A percentile compares a stretch with the other conserved stretches of the same genome.
These are phyloP conservation scores for Halocaridina rubra DNA, from an alignment of 2,888 invertebrate genomes.

Conservation along the genomic window DNA sequence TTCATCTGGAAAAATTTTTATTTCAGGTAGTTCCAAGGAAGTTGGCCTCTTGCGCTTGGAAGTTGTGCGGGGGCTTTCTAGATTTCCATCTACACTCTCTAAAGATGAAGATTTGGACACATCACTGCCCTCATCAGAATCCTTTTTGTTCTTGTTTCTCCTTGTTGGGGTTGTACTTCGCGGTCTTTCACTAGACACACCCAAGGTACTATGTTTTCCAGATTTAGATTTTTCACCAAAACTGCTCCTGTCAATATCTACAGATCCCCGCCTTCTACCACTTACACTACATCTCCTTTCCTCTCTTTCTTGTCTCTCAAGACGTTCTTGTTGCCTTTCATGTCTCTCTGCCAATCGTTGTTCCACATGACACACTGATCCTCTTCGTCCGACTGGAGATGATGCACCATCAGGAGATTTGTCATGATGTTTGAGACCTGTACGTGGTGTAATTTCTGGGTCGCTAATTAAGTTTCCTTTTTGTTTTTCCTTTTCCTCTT, in stretches of 20 bases:
- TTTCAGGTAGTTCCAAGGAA: constrained; percentile 34
- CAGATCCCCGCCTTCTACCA: constrained; percentile 39
- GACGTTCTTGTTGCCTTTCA: constrained; percentile 48
- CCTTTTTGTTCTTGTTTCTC: constrained; percentile 37
- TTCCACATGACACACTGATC: constrained; percentile 61
- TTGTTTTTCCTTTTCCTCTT: constrained; percentile 43
- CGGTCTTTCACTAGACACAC: constrained; percentile 26
- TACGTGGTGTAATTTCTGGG: constrained; percentile 9
- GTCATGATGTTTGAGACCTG: constrained; percentile 29
- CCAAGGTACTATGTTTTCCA: background rate
- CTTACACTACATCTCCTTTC: constrained; percentile 39
- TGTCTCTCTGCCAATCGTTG: constrained; percentile 60
- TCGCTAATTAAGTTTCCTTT: background rate
- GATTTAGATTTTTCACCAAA: constrained; percentile 24
- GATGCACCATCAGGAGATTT: constrained; percentile 43
- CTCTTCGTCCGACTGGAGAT: constrained; percentile 37
- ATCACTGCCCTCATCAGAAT: constrained; percentile 46
- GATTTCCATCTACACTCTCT: constrained; percentile 53
- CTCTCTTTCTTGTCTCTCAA: constrained; percentile 48
- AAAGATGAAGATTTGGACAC: constrained; percentile 61
- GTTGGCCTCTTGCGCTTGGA: constrained; percentile 27
- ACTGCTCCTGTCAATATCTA: constrained; percentile 42
- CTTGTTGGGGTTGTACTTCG: constrained; percentile 49
- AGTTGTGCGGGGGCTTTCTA: constrained; percentile 34
- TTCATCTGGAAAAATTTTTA: constrained; percentile 19